A percentile compares a stretch with the other conserved stretches of the same genome.
Conservation (phyloP, 2,888 invertebrate species). For the Scrobipalpa costella region DNA sequence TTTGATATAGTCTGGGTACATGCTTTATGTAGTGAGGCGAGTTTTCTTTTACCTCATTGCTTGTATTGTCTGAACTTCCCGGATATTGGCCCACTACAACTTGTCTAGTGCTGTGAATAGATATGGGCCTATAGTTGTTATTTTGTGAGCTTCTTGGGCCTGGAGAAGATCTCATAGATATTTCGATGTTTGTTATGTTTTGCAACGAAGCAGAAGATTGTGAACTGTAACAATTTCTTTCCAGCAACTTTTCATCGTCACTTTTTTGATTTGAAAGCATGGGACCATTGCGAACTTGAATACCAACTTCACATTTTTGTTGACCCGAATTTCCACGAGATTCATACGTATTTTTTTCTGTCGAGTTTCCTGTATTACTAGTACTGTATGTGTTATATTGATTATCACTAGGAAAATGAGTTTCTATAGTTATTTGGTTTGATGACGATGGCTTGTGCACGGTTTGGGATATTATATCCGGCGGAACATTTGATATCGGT, state of each 20-base stretch:
- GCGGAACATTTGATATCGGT: slow-evolving; percentile 58
- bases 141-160: slow-evolving; percentile 52
- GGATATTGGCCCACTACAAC: slow-evolving; percentile 51
- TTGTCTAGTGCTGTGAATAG: slow-evolving; percentile 64
- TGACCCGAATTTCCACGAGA: slow-evolving; percentile 19
- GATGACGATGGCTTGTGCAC: slow-evolving; percentile 66
- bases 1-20: slow-evolving; percentile 70
- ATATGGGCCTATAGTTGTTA: slow-evolving; percentile 74
- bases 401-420: slow-evolving; percentile 69
- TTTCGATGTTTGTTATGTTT: slow-evolving; percentile 77
- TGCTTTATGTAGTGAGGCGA: slow-evolving; percentile 71
- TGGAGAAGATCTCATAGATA: slow-evolving; percentile 66
- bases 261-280: slow-evolving; percentile 70
- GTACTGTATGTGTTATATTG: slow-evolving; percentile 49
- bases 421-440: slow-evolving; percentile 72
- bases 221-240: slow-evolving; percentile 58
- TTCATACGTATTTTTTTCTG: slow-evolving; percentile 37
- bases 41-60: slow-evolving; percentile 72
- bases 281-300: slow-evolving; percentile 59
- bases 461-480: slow-evolving; percentile 75
- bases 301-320: slow-evolving; percentile 61
- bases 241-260: slow-evolving; percentile 76
- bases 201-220: slow-evolving; percentile 69
- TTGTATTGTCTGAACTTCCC: slow-evolving; percentile 58
- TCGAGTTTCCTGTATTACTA: slow-evolving; percentile 42